Conservation (phyloP, 2,797 vertebrate species). For the Leuciscus waleckii region DNA sequence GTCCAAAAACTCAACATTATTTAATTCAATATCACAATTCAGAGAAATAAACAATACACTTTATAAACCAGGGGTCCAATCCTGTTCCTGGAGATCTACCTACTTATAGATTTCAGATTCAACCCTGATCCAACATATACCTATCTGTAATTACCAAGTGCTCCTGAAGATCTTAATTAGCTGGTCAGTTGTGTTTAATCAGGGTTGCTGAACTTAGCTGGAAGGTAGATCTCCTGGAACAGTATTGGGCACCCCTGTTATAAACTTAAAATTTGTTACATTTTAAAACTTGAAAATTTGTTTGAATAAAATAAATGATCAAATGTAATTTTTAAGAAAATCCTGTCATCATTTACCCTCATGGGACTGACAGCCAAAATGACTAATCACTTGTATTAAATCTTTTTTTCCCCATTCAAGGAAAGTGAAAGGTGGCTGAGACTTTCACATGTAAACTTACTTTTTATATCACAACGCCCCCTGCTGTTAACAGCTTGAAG, state of each 20-base stretch:
- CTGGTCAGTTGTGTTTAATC: neutral
- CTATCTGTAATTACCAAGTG: neutral
- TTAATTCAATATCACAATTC: neutral
- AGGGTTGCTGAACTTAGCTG: neutral
- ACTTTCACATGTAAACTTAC: neutral
- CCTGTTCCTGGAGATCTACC: neutral
- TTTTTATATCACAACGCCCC: slow-evolving; percentile 35
- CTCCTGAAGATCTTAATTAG: neutral
- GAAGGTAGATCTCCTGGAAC: neutral
- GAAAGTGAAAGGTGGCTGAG: neutral
- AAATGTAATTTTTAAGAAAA: neutral
- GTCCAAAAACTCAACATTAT: neutral
- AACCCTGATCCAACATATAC: neutral
- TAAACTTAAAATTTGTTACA: too few relatives aligned
- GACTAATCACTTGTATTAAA: neutral
- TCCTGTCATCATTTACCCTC: neutral
- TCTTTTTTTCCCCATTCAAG: neutral
- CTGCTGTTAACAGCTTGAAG: slow-evolving; percentile 27
- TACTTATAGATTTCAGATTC: neutral
- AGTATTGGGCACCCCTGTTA: neutral
- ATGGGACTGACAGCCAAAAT: neutral
- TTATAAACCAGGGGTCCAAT: neutral
- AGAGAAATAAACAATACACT: neutral
- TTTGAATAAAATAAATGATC: neutral
- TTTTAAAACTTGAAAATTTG: neutral